phyloP scores from a whole-genome alignment of 2,797 vertebrate species.

The Falco naumanni region DNA sequence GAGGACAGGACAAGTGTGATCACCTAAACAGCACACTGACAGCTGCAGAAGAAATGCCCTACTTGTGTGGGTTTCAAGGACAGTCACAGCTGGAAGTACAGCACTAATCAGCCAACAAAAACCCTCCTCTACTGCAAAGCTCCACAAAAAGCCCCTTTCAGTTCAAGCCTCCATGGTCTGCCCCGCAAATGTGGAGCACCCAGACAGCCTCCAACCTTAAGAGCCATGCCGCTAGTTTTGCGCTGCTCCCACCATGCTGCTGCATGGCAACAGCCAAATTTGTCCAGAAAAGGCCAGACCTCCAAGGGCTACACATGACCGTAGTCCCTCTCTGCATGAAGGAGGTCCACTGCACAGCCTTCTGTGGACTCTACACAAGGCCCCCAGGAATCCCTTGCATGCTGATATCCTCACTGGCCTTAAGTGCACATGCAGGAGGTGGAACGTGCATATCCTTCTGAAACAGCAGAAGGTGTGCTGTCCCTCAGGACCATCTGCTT shows the following conservation, averaged over 20 bases:
- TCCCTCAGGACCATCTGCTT: neutral
- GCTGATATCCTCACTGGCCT: neutral
- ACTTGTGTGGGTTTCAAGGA: neutral
- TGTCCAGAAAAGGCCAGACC: neutral
- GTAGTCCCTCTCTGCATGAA: neutral
- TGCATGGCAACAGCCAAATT: neutral
- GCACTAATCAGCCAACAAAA: neutral
- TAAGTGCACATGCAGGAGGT: neutral
- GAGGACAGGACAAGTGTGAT: neutral
- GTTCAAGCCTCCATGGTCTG: neutral
- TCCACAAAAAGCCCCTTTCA: neutral
- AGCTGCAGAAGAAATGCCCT: neutral
- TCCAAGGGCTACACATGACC: neutral
- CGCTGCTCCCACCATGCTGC: neutral
- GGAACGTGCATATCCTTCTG: fast-evolving
- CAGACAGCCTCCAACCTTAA: neutral
- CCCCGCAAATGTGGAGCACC: neutral
- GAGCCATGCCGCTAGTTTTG: neutral
- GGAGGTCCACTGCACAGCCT: neutral
- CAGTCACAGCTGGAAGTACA: neutral
- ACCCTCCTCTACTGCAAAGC: neutral
- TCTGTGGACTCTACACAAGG: neutral
- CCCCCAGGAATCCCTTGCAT: neutral
- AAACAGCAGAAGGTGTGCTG: neutral
- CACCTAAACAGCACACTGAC: neutral